Evolutionary conservation across 2,797 vertebrate genomes (phyloP).

Genomic region (Vireo griseus): DNA sequence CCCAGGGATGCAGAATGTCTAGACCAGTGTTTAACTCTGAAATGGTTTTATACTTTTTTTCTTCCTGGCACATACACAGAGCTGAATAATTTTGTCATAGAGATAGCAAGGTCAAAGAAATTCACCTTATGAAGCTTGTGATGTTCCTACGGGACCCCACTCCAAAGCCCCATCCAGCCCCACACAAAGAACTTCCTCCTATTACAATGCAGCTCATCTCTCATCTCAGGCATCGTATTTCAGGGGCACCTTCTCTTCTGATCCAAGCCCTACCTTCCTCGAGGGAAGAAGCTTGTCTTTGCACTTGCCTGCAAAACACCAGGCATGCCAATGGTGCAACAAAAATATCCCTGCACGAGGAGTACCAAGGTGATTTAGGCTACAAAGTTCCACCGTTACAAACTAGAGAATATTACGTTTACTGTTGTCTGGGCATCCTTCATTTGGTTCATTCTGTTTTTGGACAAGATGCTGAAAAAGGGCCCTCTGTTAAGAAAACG

Average conservation of each 20-base stretch:
- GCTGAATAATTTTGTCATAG: constrained; percentile 6
- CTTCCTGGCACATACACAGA: background rate
- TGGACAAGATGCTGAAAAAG: background rate
- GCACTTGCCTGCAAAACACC: background rate
- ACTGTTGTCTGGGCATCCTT: background rate
- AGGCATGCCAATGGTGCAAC: background rate
- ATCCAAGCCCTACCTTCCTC: background rate
- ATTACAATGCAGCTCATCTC: constrained; percentile 7
- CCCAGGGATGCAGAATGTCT: background rate
- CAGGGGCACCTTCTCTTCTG: constrained; percentile 4
- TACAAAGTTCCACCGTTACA: background rate
- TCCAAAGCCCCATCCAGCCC: background rate
- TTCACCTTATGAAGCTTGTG: background rate
- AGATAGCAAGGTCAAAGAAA: constrained; percentile 27
- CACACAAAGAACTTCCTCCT: background rate
- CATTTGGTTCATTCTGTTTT: background rate
- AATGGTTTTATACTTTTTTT: background rate
- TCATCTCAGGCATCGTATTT: background rate
- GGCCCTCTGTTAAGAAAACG: background rate
- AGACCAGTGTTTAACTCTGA: background rate
- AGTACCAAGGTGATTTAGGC: background rate
- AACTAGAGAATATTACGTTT: background rate
- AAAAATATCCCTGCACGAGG: background rate
- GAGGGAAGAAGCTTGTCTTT: background rate
- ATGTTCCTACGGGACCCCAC: background rate